phyloP scores from a whole-genome alignment of 2,113 vertebrate species.

The Zosterops japonicus region DNA sequence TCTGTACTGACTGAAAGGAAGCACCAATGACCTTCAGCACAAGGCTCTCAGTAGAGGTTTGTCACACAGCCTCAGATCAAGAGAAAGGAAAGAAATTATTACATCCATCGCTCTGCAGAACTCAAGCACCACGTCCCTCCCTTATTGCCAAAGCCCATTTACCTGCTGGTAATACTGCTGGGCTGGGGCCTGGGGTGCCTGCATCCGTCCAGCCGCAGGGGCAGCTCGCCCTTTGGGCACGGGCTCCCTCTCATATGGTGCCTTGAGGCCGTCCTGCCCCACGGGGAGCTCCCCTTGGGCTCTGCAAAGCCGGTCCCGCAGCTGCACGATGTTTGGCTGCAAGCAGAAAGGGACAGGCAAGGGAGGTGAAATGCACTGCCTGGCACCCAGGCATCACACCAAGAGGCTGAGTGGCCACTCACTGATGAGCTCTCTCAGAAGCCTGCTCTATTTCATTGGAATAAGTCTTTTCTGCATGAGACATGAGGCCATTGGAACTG shows the following conservation, averaged over 20 bases:
- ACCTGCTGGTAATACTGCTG: constrained; percentile 82
- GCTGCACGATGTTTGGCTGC: constrained; percentile 82
- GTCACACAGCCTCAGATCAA: neutral
- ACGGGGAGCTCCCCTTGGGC: constrained; percentile 81
- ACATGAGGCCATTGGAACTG: neutral
- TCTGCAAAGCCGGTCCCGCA: constrained; percentile 85
- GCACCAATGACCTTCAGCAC: neutral
- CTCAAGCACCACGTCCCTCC: neutral
- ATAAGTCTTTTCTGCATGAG: neutral
- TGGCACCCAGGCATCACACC: neutral
- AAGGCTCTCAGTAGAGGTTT: neutral
- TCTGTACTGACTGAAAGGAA: neutral
- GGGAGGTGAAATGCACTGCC: neutral
- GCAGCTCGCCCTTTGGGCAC: constrained; percentile 43
- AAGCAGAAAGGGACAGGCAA: constrained; percentile 6
- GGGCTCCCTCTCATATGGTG: constrained; percentile 40
- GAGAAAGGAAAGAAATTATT: neutral
- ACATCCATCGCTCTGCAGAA: neutral
- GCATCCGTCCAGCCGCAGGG: constrained; percentile 61
- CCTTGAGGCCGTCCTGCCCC: constrained; percentile 42
- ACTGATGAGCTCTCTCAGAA: neutral
- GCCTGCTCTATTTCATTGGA: neutral
- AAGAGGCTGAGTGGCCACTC: neutral
- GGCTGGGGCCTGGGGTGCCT: constrained; percentile 57
- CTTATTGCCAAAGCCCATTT: neutral